A percentile compares a stretch with the other conserved stretches of the same genome.
These are phyloP conservation scores for Drosophila neonasuta DNA, from an alignment of 2,888 invertebrate genomes.

Conservation along the genomic window DNA sequence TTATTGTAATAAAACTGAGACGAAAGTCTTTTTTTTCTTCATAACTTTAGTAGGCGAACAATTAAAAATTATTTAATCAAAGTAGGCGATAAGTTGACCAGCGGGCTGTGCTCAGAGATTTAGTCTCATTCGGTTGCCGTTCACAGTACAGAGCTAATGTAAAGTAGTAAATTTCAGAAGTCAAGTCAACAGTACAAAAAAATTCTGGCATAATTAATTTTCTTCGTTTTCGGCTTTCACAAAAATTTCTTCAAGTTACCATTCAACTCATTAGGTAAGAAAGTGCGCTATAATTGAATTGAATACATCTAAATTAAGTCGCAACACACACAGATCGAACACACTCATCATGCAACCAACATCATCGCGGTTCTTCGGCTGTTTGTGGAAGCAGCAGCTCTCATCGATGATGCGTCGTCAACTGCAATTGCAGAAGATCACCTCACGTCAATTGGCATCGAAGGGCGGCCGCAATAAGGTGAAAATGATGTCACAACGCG, in stretches of 20 bases:
- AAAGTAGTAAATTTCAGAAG: constrained; percentile 17
- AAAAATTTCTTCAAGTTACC: neutral
- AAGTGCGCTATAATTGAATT: no score
- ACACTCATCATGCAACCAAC: constrained; percentile 43
- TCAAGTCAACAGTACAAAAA: constrained; percentile 8
- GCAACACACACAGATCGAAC: neutral
- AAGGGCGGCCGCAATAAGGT: neutral
- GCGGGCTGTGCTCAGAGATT: neutral
- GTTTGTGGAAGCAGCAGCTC: constrained; percentile 15
- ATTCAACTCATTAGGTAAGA: neutral
- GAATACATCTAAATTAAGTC: no score
- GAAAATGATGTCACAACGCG: no score
- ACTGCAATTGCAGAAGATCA: neutral
- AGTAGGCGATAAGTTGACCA: constrained; percentile 12
- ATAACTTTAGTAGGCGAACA: neutral
- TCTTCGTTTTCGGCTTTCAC: constrained; percentile 1
- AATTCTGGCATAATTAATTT: constrained; percentile 18
- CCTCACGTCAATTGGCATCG: constrained; percentile 6
- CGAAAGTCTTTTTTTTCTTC: no score
- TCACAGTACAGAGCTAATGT: constrained; percentile 27
- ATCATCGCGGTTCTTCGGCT: constrained; percentile 17
- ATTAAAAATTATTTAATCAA: neutral
- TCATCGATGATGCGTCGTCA: neutral
- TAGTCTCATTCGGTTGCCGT: constrained; percentile 39
- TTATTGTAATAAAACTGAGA: neutral